Evolutionary conservation across 1,140 invertebrate species (phyloP).

Genomic region (Drosophila ohnishii): DNA sequence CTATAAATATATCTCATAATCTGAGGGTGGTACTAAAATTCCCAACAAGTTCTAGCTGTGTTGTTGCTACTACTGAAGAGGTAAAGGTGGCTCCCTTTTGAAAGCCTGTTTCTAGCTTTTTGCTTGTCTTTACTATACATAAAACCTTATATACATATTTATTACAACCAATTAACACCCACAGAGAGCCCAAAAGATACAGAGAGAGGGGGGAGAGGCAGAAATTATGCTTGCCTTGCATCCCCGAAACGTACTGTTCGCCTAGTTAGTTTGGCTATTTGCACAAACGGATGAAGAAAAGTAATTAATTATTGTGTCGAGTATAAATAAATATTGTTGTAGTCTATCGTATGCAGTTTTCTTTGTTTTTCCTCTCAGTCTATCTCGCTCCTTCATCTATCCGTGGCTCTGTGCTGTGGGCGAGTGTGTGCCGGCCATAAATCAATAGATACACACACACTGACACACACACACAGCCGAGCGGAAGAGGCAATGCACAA

Average conservation of each 20-base stretch:
- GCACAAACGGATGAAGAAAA: conserved; percentile 61
- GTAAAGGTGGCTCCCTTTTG: not conserved
- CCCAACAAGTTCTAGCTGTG: not conserved
- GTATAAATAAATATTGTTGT: conserved; percentile 56
- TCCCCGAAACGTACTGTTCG: conserved; percentile 35
- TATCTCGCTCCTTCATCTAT: conserved; percentile 45
- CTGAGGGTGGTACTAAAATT: not conserved
- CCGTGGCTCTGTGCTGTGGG: conserved; percentile 13
- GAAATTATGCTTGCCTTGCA: conserved; percentile 10
- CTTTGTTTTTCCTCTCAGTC: conserved; percentile 50
- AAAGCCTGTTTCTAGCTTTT: not conserved
- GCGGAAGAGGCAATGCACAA: conserved; percentile 72
- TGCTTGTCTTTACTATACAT: not conserved
- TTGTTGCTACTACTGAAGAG: not conserved
- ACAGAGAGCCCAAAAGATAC: not conserved
- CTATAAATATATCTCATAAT: no score
- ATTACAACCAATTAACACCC: conserved; percentile 3
- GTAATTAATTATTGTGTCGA: conserved; percentile 60
- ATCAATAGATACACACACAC: conserved; percentile 42
- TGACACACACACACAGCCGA: conserved; percentile 21
- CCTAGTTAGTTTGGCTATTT: conserved; percentile 49
- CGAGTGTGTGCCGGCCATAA: conserved; percentile 41
- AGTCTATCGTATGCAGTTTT: conserved; percentile 57
- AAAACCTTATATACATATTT: no score
- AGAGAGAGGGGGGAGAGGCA: not conserved